Evolutionary conservation across 2,888 invertebrate genomes (phyloP), one percentile per base, ranked within the genome.

Genomic region (Ischnura elegans): DNA sequence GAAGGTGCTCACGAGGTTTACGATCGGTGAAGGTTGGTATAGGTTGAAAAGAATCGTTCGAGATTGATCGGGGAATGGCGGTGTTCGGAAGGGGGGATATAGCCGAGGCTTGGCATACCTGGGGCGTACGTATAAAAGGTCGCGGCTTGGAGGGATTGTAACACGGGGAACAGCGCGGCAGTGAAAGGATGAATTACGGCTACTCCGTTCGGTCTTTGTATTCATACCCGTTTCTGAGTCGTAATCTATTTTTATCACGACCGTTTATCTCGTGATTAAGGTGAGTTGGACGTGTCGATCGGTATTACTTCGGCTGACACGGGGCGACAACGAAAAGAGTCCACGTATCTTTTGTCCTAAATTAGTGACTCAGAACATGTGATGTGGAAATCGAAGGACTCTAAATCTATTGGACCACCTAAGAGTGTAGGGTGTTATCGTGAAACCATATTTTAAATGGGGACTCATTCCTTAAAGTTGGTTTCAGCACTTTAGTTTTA

Each of bases 1-100:
- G 76, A 76, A 29, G 76, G 76, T 36, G 76, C 76, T 90, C 42
- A 90, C 66, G 66, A 90, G 90, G 51, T 90, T 90, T 61, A 61
- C 90, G 90, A 66, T 43, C 61, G 43, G 90, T 43, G 66, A 90
- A 61, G 61, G n/a, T n/a, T n/a, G n/a, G 43, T 43, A 76, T 36
- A 25, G 19, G 36, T 29, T 45, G 43, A 66, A 90, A n/a, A 90
- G 76, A 42, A n/a, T 25, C 42, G n/a, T 8, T 13, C 25, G 42
- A n/a, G 61, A 90, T 66, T 66, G 90, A 90, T 66, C 55, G 45
- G 61, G 43, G 43, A 45, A 51, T 2, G 51, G 51, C 16, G 51
- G n/a, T n/a, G n/a, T n/a, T n/a, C n/a, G n/a, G n/a, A n/a, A n/a
- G n/a, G n/a, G 90, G 25, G 61, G 36, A 90, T 66, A 55, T 19